These are phyloP conservation scores for Threskiornis aethiopicus DNA, from an alignment of 2,797 vertebrate genomes.

Conservation along the genomic window DNA sequence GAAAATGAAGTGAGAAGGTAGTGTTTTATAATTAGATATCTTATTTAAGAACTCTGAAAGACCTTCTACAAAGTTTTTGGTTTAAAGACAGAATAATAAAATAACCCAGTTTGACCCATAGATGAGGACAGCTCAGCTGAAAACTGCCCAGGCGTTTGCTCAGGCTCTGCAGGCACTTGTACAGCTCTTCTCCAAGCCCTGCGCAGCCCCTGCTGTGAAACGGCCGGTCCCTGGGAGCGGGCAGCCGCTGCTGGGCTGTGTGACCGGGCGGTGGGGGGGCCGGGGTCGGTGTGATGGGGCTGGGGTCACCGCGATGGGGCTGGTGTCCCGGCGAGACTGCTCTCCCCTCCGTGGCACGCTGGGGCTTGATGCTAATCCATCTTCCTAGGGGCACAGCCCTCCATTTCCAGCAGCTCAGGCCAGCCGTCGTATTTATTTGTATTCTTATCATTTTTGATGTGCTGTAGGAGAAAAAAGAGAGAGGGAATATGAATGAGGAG, in stretches of 20 bases:
- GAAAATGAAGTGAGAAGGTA: not conserved
- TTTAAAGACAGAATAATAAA: not conserved
- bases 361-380: conserved; percentile 10
- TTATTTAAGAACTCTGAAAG: not conserved
- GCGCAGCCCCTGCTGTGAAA: not conserved
- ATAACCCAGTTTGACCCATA: not conserved
- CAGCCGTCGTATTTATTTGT: conserved; percentile 84
- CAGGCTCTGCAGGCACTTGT: not conserved
- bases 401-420: conserved; percentile 82
- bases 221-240: rapidly evolving
- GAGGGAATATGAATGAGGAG: not conserved
- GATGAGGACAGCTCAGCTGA: not conserved
- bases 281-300: not conserved
- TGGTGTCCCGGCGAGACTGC: not conserved
- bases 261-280: not conserved
- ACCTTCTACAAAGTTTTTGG: not conserved
- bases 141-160: not conserved
- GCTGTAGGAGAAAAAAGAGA: conserved; percentile 32
- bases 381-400: conserved; percentile 83
- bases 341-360: not conserved
- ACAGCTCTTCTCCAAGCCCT: not conserved
- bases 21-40: not conserved
- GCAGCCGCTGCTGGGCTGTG: not conserved
- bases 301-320: not conserved
- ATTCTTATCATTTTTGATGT: conserved; percentile 71